Base-by-base conservation (phyloP, 2,113 vertebrate genomes). In the Rhombomys opimus region DNA sequence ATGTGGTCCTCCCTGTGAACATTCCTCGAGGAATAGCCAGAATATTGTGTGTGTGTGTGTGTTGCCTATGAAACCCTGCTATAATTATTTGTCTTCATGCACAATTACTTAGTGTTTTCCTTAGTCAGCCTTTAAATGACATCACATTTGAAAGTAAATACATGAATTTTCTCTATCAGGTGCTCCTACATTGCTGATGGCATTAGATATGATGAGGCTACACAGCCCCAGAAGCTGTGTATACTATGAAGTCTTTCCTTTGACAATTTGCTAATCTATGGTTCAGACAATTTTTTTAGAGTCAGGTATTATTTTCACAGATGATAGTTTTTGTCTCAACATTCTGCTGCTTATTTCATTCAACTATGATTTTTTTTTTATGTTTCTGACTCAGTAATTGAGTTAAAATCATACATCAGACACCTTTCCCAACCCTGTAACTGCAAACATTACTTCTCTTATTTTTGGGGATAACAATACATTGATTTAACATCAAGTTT, bases 401-500 rank as follows among this genome's bases (percentile, higher is more conserved):
- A 94, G 41, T 84, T 87, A 81, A 72, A 95, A 95, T 57, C 13
- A 73, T 95, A 86, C n/a, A 65, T 89, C 61, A 67, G 20, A 77
- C 7, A 78, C 6, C 1, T 27, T 70, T 94, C 46, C 76, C 35
- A 85, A 70, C 13, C 67, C 9, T 30, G 35, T 73, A 94, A 88
- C 22, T n/a, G 84, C 57, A 82, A 76, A 86, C 93, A 93, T 80
- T 41, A 73, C 41, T 87, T 87, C 25, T 81, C 38, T 90, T 85
- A 89, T 90, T 7, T 22, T 38, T 80, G 46, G 93, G 27, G n/a
- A 92, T 96, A 86, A 87, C 65, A 81, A 46, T 93, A 84, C n/a
- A 92, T 65, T 85, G 59, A 90, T 94, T 90, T 87, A 96, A 41
- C 23, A 96, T 35, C 8, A 90, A 87, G 18, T 94, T 96, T 96